Evolutionary conservation across 2,888 invertebrate genomes (phyloP), one percentile per base, ranked within the genome.

Genomic region (Liposcelis brunnea): DNA sequence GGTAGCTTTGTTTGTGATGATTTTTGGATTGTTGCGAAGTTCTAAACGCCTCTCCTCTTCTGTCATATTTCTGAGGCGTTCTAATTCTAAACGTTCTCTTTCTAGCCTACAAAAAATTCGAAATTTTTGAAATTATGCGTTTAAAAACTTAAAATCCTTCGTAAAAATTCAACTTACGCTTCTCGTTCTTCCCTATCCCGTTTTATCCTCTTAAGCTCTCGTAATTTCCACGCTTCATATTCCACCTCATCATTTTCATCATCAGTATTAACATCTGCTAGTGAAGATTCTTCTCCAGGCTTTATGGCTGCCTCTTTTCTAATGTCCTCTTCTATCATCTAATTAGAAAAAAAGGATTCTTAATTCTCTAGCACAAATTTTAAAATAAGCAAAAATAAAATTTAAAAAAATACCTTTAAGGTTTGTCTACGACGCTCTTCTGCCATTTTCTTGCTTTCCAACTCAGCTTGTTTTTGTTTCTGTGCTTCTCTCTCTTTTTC

Each of bases 221-320:
- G 72, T 26, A 97, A 65, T 64, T 99, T 98, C 98, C 98, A 99
- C 1, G 86, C 77, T 62, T 98, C 97, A 56, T 97, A 98, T 58
- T 91, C 93, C 7, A 91, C 74, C 60, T 95, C 94, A 56, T 93
- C 91, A 58, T 91, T 91, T 58, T 95, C 95, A 59, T 94, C 93
- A 52, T 91, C 91, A 0, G 90, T 91, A 57, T 84, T 84, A 2
- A 91, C 83, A 58, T 89, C 85, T 51, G 84, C 77, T 3, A 90
- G 70, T 54, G 79, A 75, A 2, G 83, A 79, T 62, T 85, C 80
- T 50, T 76, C 73, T 57, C 83, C 76, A 31, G 54, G 71, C 56
- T 71, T 75, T 40, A 66, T 69, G 51, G 72, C 72, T 51, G 80
- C 72, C 61, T 93, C 94, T 51, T 86, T 83, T 40, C 83, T 71